Conservation (phyloP, 92 coral and sea anemone species). For the Paramuricea clavata region DNA sequence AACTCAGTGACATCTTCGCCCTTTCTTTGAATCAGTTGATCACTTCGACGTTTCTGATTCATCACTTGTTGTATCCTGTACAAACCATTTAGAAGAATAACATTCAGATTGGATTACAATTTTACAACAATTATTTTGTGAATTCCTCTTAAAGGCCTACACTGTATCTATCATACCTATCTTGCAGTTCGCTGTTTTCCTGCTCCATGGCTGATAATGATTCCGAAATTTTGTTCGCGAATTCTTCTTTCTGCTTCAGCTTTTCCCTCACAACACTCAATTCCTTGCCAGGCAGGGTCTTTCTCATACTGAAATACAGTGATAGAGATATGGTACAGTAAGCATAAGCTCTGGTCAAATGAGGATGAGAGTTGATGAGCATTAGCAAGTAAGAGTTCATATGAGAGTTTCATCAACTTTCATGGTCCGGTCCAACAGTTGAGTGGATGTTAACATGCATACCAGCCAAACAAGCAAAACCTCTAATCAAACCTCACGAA, state of each 20-base stretch:
- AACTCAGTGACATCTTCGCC: conserved; percentile 62
- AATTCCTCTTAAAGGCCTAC: conserved; percentile 1
- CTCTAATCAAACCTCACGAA: no score
- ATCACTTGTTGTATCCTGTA: conserved; percentile 57
- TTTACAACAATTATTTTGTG: not conserved
- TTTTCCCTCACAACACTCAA: conserved; percentile 18
- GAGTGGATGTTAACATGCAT: no score
- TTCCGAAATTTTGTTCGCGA: conserved; percentile 31
- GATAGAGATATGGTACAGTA: not conserved
- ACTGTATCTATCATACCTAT: conserved; percentile 72
- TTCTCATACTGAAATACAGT: conserved; percentile 13
- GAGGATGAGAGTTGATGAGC: no score
- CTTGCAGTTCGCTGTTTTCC: conserved; percentile 83
- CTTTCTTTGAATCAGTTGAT: conserved; percentile 50
- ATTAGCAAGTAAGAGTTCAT: no score
- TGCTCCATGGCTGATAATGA: conserved; percentile 70
- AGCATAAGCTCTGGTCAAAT: no score
- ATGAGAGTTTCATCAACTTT: no score
- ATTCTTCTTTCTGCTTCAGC: conserved; percentile 31
- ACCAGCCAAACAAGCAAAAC: no score
- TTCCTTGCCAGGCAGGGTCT: conserved; percentile 14
- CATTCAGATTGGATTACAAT: not conserved
- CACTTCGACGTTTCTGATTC: conserved; percentile 37
- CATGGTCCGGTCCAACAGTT: no score
- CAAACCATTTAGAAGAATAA: not conserved